phyloP scores from a whole-genome alignment of 2,113 vertebrate species.

The Talpa occidentalis region DNA sequence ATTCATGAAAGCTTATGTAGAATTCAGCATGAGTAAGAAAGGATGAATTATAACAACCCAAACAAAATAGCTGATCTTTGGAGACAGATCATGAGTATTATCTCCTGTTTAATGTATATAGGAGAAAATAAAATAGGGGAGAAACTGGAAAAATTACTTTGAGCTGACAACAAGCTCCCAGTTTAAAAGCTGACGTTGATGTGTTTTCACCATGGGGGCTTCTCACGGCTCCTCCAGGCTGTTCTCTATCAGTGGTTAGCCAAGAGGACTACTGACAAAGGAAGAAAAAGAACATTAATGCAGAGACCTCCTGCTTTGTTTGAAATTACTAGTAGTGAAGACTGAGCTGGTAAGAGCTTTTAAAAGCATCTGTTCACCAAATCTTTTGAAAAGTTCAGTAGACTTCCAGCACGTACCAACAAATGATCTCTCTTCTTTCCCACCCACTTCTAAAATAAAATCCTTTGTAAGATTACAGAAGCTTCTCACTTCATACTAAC shows the following conservation, averaged over 20 bases:
- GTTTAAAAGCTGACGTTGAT: slow-evolving; percentile 71
- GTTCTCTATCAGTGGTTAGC: slow-evolving; percentile 36
- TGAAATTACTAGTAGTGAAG: slow-evolving; percentile 63
- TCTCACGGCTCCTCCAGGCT: slow-evolving; percentile 19
- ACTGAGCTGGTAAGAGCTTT: slow-evolving; percentile 54
- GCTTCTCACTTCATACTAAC: neutral
- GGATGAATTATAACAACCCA: neutral
- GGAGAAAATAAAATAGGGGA: slow-evolving; percentile 16
- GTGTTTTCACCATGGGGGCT: slow-evolving; percentile 17
- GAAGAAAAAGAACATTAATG: slow-evolving; percentile 62
- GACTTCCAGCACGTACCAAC: slow-evolving; percentile 39
- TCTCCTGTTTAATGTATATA: slow-evolving; percentile 51
- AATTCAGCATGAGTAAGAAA: slow-evolving; percentile 40
- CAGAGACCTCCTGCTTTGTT: slow-evolving; percentile 37
- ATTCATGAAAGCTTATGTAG: slow-evolving; percentile 2
- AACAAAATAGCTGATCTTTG: slow-evolving; percentile 24
- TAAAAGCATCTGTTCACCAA: slow-evolving; percentile 65
- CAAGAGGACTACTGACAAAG: slow-evolving; percentile 56
- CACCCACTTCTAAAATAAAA: slow-evolving; percentile 45
- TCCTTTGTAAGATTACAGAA: neutral
- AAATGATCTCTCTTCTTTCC: slow-evolving; percentile 29
- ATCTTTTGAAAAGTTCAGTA: slow-evolving; percentile 54
- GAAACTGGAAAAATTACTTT: slow-evolving; percentile 66
- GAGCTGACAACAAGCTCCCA: slow-evolving; percentile 58
- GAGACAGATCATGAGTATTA: slow-evolving; percentile 43